phyloP scores from a whole-genome alignment of 2,797 vertebrate species.

The Apogon talboti region DNA sequence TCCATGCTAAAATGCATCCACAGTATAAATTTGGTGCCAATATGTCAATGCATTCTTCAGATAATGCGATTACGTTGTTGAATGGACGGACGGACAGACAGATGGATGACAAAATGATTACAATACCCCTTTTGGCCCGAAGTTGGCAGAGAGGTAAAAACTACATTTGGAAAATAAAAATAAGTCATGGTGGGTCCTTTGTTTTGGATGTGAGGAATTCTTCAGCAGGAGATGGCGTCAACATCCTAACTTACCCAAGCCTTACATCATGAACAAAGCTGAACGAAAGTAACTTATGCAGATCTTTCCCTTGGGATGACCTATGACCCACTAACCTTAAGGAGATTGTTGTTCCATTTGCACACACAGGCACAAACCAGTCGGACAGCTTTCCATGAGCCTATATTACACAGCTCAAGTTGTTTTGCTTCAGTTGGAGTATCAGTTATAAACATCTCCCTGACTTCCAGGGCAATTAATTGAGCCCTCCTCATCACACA shows the following conservation, averaged over 20 bases:
- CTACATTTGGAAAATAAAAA: slow-evolving; percentile 11
- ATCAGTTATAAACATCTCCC: too few relatives aligned
- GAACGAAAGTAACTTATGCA: slow-evolving; percentile 58
- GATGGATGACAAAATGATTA: too few relatives aligned
- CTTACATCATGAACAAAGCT: slow-evolving; percentile 31
- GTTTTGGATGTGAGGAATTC: slow-evolving; percentile 69
- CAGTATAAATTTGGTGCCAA: too few relatives aligned
- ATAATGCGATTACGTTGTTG: too few relatives aligned
- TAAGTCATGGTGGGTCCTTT: slow-evolving; percentile 48
- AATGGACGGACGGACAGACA: too few relatives aligned
- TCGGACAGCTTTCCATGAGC: slow-evolving; percentile 3
- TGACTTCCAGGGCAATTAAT: too few relatives aligned
- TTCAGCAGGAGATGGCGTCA: slow-evolving; percentile 53
- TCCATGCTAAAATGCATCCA: too few relatives aligned
- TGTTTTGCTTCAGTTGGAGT: not conserved
- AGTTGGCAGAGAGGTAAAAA: too few relatives aligned
- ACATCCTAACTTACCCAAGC: slow-evolving; percentile 45
- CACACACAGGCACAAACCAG: slow-evolving; percentile 25
- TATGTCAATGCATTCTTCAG: too few relatives aligned
- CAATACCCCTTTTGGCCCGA: too few relatives aligned
- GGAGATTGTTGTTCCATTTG: slow-evolving; percentile 35
- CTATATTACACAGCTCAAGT: not conserved
- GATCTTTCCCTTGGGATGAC: slow-evolving; percentile 27
- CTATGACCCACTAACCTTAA: slow-evolving; percentile 42
- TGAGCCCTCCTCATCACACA: too few relatives aligned